phyloP scores from a whole-genome alignment of 92 coral and sea anemone genomes.

The Pocillopora grandis region DNA sequence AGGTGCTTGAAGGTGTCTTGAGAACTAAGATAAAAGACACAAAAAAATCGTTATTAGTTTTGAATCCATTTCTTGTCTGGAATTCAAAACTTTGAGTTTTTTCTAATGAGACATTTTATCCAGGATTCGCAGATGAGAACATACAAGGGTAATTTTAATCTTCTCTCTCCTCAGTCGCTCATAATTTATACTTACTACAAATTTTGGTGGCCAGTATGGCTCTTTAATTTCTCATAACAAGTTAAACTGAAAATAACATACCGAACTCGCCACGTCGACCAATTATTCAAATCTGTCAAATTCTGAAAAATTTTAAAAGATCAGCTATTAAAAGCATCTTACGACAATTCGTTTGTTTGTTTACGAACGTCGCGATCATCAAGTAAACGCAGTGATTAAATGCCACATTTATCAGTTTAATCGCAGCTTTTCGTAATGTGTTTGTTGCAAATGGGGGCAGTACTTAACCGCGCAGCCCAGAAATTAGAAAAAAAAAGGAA shows the following conservation, averaged over 20 bases:
- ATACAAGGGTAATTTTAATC: no score
- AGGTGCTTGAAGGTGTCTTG: not conserved
- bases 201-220: no score
- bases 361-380: not conserved
- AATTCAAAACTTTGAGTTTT: not conserved
- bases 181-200: no score
- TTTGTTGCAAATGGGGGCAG: not conserved
- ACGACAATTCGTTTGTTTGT: not conserved
- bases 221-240: no score
- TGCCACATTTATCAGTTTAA: not conserved
- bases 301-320: not conserved
- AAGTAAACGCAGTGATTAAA: not conserved
- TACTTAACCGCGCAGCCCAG: not conserved
- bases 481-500: not conserved
- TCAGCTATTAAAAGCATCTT: not conserved
- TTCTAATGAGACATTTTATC: no score
- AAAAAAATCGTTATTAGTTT: not conserved
- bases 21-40: not conserved
- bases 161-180: no score
- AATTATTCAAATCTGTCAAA: slow-evolving; percentile 6
- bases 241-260: not conserved
- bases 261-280: not conserved
- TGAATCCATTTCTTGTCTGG: not conserved
- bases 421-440: not conserved
- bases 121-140: no score